Percentiles rank a stretch among this genome's conserved stretches.
These are phyloP conservation scores for Gambusia holbrooki DNA, from an alignment of 2,113 vertebrate species.

Conservation along the genomic window DNA sequence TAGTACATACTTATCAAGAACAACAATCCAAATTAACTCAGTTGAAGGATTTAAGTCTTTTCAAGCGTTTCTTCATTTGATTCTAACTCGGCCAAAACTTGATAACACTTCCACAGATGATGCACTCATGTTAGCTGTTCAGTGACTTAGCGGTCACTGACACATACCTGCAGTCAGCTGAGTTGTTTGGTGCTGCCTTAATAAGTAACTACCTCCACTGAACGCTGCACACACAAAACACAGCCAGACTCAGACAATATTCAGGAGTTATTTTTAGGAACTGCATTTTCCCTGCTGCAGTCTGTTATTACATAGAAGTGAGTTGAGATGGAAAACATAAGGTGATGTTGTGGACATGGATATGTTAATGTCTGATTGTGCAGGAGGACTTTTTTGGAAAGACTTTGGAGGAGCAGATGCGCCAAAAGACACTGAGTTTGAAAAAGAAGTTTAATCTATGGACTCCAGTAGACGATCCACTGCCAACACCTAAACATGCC, in stretches of 20 bases:
- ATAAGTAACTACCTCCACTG: conserved; percentile 62
- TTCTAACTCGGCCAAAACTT: neutral
- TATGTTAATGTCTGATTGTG: no score
- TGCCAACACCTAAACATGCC: no score
- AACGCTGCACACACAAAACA: conserved; percentile 24
- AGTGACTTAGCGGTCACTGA: conserved; percentile 47
- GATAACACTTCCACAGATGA: neutral
- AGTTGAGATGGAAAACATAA: neutral
- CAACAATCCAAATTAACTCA: no score
- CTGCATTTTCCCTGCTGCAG: neutral
- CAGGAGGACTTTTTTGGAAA: no score
- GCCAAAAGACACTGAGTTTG: no score
- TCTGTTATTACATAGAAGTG: conserved; percentile 7
- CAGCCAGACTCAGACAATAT: conserved; percentile 10
- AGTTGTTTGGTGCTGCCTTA: conserved; percentile 56
- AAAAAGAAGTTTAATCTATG: no score
- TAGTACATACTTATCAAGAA: neutral
- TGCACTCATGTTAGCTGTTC: neutral
- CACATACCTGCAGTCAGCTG: conserved; percentile 37
- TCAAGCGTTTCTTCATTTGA: neutral
- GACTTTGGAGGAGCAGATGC: no score
- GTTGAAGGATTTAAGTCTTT: neutral
- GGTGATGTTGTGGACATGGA: neutral
- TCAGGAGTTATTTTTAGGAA: conserved; percentile 28
- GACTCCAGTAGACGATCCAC: no score